phyloP scores from a whole-genome alignment of 92 coral and sea anemone genomes.

The Ricordea florida region DNA sequence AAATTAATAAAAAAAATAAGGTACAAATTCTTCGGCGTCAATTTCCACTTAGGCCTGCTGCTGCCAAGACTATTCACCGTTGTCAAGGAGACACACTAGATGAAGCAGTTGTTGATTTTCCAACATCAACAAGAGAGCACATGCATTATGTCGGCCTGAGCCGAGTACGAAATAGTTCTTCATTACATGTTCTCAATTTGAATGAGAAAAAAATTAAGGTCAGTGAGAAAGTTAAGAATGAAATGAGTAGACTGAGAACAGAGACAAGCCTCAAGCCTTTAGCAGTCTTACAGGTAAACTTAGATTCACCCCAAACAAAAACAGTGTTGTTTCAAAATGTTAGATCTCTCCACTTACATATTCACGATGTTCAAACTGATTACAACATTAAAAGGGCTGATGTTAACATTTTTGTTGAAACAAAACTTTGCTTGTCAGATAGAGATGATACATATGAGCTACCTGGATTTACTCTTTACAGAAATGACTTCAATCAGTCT shows the following conservation, averaged over 20 bases:
- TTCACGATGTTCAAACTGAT: conserved; percentile 19
- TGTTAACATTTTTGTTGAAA: conserved; percentile 61
- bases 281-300: background rate
- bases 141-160: too few relatives aligned
- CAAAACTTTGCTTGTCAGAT: conserved; percentile 36
- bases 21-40: conserved; percentile 32
- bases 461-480: conserved; percentile 13
- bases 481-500: too few relatives aligned
- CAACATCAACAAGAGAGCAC: too few relatives aligned
- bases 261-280: too few relatives aligned
- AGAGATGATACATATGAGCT: conserved; percentile 12
- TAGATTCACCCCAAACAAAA: background rate
- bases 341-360: conserved; percentile 55
- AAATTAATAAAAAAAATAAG: background rate
- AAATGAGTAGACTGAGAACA: too few relatives aligned
- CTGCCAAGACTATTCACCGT: too few relatives aligned
- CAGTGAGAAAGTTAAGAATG: too few relatives aligned
- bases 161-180: conserved; percentile 22
- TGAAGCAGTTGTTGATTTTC: too few relatives aligned
- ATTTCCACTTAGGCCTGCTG: conserved; percentile 38
- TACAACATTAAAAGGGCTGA: conserved; percentile 49
- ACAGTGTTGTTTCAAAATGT: conserved; percentile 64
- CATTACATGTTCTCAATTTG: too few relatives aligned
- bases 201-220: too few relatives aligned
- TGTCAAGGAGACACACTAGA: too few relatives aligned